phyloP scores from a whole-genome alignment of 2,113 vertebrate species.

The Salminus brasiliensis region DNA sequence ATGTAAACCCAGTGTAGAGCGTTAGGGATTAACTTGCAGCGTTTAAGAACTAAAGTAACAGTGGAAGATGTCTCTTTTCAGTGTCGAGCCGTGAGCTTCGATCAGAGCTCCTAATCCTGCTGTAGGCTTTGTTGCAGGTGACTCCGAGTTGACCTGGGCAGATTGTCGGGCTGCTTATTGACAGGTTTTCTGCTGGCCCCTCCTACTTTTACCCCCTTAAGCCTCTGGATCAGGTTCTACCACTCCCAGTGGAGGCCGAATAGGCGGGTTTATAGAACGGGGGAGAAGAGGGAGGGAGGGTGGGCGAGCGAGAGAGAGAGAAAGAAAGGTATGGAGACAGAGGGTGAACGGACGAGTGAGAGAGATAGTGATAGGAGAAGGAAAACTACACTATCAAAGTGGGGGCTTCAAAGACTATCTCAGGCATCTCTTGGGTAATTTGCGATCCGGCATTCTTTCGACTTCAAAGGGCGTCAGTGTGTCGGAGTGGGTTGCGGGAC shows the following conservation, averaged over 20 bases:
- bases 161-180: constrained; percentile 30
- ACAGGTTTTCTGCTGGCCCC: constrained; percentile 32
- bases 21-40: not conserved
- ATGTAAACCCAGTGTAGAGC: not conserved
- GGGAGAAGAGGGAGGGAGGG: constrained; percentile 52
- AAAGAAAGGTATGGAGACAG: constrained; percentile 61
- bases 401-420: constrained; percentile 95
- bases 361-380: constrained; percentile 71
- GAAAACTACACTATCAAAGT: constrained; percentile 92
- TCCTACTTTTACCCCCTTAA: constrained; percentile 24
- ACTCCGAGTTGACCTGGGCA: constrained; percentile 26
- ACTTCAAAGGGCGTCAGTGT: constrained; percentile 94
- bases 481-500: constrained; percentile 72
- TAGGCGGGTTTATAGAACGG: constrained; percentile 3
- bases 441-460: constrained; percentile 91
- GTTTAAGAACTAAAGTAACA: not conserved
- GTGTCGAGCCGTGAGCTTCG: not conserved
- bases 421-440: constrained; percentile 94
- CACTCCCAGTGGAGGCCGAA: not conserved
- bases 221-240: constrained; percentile 36
- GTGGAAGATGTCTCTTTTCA: constrained; percentile 8
- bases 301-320: constrained; percentile 65
- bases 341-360: constrained; percentile 64
- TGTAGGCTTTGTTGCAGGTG: not conserved
- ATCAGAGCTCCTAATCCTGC: constrained; percentile 23